Conservation (phyloP, 92 coral and sea anemone genomes). For the Zoanthus sansibaricus region DNA sequence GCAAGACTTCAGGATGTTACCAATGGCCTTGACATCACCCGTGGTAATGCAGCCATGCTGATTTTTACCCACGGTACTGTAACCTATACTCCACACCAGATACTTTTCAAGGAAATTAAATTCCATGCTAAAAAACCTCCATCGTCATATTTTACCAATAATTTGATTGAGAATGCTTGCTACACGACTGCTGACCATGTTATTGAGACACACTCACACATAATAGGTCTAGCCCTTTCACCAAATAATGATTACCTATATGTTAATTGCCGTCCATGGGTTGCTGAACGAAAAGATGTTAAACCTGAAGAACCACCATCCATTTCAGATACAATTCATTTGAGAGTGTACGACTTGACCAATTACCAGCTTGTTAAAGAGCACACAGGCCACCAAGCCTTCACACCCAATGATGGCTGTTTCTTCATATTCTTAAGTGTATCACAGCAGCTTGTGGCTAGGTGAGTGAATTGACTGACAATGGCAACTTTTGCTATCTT, state of each 20-base stretch:
- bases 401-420: conserved; percentile 83
- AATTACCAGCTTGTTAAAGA: conserved; percentile 69
- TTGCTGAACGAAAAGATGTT: conserved; percentile 19
- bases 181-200: conserved; percentile 69
- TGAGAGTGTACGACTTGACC: conserved; percentile 75
- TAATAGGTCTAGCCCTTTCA: conserved; percentile 82
- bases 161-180: conserved; percentile 3
- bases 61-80: conserved; percentile 86
- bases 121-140: neutral
- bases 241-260: conserved; percentile 76
- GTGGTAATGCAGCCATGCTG: conserved; percentile 45
- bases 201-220: conserved; percentile 82
- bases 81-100: conserved; percentile 85
- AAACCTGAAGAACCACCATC: conserved; percentile 63
- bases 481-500: too few species aligned
- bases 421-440: conserved; percentile 88
- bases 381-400: conserved; percentile 82
- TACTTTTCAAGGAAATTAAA: conserved; percentile 68
- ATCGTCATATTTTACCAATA: neutral
- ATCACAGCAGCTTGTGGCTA: conserved; percentile 77
- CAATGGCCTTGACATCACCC: neutral
- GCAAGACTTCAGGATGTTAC: conserved; percentile 54
- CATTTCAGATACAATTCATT: conserved; percentile 72
- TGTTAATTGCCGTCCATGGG: conserved; percentile 91
- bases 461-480: conserved; percentile 50